These are phyloP conservation scores for Ophthalmolycus amberensis DNA, from an alignment of 2,113 vertebrate species.

Conservation along the genomic window DNA sequence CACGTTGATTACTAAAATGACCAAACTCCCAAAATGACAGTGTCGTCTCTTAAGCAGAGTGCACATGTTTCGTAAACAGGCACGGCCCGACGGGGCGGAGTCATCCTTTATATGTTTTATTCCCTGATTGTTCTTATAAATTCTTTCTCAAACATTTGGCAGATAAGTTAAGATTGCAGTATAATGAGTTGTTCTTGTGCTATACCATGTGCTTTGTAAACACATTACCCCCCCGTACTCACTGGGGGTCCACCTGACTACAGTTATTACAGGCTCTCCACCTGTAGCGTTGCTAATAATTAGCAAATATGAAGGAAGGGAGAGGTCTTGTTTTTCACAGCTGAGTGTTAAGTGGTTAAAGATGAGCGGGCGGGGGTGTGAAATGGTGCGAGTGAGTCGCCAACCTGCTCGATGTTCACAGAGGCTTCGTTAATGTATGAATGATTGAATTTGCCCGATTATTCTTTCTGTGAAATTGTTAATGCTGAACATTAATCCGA, in stretches of 20 bases:
- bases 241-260: slow-evolving; percentile 17
- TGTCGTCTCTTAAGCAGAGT: not conserved
- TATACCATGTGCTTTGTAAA: slow-evolving; percentile 69
- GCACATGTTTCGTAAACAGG: slow-evolving; percentile 31
- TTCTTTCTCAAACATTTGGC: slow-evolving; percentile 67
- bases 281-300: slow-evolving; percentile 49
- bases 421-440: not conserved
- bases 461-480: not conserved
- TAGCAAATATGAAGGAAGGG: slow-evolving; percentile 6
- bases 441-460: not conserved
- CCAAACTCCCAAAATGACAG: slow-evolving; percentile 46
- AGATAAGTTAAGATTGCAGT: slow-evolving; percentile 69
- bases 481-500: slow-evolving; percentile 16
- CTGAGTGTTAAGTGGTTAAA: slow-evolving; percentile 40
- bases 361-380: slow-evolving; percentile 34
- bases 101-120: not conserved
- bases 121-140: slow-evolving; percentile 61
- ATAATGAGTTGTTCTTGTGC: slow-evolving; percentile 64
- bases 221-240: slow-evolving; percentile 30
- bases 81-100: not conserved
- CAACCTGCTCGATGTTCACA: not conserved
- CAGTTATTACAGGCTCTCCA: slow-evolving; percentile 7
- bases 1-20: not conserved
- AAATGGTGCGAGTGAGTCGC: not conserved
- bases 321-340: slow-evolving; percentile 48